Conservation (phyloP, 2,888 invertebrate genomes). For the Strigamia crassipes region DNA sequence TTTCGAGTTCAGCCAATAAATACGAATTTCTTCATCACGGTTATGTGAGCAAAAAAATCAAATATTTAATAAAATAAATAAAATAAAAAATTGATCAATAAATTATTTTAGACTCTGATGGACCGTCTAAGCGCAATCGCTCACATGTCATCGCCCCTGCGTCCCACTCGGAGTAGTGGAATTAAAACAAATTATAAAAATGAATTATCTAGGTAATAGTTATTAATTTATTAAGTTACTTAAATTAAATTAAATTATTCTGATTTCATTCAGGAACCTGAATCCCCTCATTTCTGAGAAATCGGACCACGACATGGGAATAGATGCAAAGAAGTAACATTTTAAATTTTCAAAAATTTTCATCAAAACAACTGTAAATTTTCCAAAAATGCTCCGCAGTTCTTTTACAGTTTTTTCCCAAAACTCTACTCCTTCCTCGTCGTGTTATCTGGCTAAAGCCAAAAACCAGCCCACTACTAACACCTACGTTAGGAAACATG, state of each 20-base stretch:
- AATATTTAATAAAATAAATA: not conserved
- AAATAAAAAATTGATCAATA: not conserved
- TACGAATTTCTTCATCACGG: slow-evolving; percentile 75
- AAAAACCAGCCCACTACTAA: not conserved
- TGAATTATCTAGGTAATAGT: slow-evolving; percentile 63
- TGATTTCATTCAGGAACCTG: slow-evolving; percentile 52
- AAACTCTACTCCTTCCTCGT: not conserved
- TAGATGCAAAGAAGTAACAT: not conserved
- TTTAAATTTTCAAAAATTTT: not conserved
- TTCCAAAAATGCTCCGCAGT: not conserved
- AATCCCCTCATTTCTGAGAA: slow-evolving; percentile 48
- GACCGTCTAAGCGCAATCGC: slow-evolving; percentile 70
- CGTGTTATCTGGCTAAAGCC: not conserved
- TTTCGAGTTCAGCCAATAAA: slow-evolving; percentile 73
- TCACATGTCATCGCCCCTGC: slow-evolving; percentile 60
- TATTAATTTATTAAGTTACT: not conserved
- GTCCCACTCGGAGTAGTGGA: slow-evolving; percentile 65
- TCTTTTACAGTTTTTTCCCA: not conserved
- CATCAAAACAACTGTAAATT: not conserved
- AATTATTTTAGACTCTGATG: slow-evolving; percentile 61
- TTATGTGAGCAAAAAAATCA: slow-evolving; percentile 58
- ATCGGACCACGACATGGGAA: not conserved
- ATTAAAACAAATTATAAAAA: slow-evolving; percentile 67
- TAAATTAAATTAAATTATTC: not conserved
- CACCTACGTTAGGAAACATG: not conserved